Base-by-base conservation (phyloP, 2,888 invertebrate genomes). In the Diplazon laetatorius region DNA sequence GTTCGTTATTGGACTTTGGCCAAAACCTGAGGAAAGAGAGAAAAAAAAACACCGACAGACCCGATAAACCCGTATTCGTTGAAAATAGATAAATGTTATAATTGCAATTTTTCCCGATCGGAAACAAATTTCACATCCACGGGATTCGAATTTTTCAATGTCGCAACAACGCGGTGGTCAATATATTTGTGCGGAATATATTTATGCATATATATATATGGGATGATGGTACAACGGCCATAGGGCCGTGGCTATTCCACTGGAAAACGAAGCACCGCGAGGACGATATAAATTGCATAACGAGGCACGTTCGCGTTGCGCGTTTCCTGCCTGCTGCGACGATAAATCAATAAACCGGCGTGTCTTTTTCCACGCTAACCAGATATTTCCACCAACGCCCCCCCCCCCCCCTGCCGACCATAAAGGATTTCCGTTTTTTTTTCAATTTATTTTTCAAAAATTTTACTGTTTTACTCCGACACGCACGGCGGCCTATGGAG, bases 211-310 rank as follows among this genome's bases (percentile, higher is more conserved):
- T n/a, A n/a, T n/a, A n/a, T n/a, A n/a, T n/a, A n/a, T n/a, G n/a
- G n/a, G n/a, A n/a, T n/a, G 37, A 20, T 46, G 18, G 59, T 39
- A 65, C 22, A 48, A 39, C 20, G 30, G 65, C 57, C 65, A 69
- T 52, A 16, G 65, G 37, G 65, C 46, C 42, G 55, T 30, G 35
- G 57, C 12, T 50, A 55, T 55, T 55, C 30, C 9, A 16, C 30
- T 30, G 55, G 37, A 46, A n/a, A n/a, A 48, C 35, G 20, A 35
- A 63, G 55, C 69, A 42, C 55, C 60, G 75, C 60, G 75, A 55
- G 57, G 50, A 73, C 69, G 52, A 74, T 69, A 63, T 76, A 70
- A 78, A 75, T 70, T 75, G 60, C 46, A 78, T 60, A 74, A 78
- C 71, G 35, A 52, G n/a, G 57, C 20, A 35, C 16, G 35, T 70